Base-by-base conservation (phyloP, 2,888 invertebrate genomes). In the Clostera curtula region DNA sequence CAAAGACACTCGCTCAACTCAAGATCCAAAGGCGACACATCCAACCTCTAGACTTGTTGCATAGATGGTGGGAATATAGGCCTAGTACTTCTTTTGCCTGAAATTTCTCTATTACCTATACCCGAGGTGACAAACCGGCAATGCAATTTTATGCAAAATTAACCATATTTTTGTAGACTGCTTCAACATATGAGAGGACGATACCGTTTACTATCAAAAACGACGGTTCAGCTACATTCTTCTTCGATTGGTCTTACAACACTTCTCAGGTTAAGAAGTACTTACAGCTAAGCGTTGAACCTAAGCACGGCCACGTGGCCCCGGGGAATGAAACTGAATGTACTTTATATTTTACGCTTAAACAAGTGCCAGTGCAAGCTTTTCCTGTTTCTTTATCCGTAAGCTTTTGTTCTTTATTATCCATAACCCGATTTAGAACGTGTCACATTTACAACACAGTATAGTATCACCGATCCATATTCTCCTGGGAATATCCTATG, bases 171-270 rank as follows among this genome's bases (percentile, higher is more conserved):
- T 42, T 49, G 24, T 33, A 83, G 83, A 77, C 79, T 18, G 80
- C 79, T 15, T 80, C 80, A 11, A 74, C 74, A 1, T 82, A 82
- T 31, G 73, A 79, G 36, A 61, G 83, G 29, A 67, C 54, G 8
- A 56, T 83, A 38, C 66, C 67, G 4, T 82, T 83, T 41, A 59
- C 41, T 3, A 67, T 83, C 41, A 74, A 59, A 31, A 83, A 83
- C 31, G 64, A 79, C 17, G 83, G 83, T 1, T 82, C 83, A 0
- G 74, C 79, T 4, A 72, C 79, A 2, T 80, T 83, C 42, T 69
- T 68, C 43, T 83, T 62, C 34, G 71, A 80, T 18, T 83, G 83
- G 83, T 47, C 52, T 12, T 82, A 75, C 48, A 60, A 55, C 6
- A 41, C 34, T 2, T 49, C 51, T 10, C 25, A 44, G 1, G 77